These are phyloP conservation scores for Colaptes auratus DNA, from an alignment of 2,113 vertebrate genomes.

Conservation along the genomic window DNA sequence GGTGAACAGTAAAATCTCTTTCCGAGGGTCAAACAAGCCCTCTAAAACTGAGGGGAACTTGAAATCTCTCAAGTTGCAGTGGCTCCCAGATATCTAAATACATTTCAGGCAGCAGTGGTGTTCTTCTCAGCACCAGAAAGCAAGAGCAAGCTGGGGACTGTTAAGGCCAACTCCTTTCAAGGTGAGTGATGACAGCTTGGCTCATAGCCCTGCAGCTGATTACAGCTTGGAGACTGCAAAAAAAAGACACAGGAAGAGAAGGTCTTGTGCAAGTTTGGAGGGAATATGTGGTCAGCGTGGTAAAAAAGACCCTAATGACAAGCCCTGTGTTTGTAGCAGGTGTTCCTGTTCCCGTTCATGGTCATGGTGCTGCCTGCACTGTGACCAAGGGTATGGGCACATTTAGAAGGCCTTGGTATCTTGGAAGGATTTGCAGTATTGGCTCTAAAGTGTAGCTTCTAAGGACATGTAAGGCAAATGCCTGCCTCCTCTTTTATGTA, in stretches of 20 bases:
- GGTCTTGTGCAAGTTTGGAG: background rate
- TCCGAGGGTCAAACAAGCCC: background rate
- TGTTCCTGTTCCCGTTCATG: background rate
- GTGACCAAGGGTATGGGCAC: background rate
- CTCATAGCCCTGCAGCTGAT: background rate
- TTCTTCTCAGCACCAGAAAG: background rate
- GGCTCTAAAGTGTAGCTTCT: background rate
- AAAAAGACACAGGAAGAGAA: accelerated
- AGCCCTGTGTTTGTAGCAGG: background rate
- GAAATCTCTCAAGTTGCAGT: background rate
- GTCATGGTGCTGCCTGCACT: background rate
- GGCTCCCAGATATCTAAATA: background rate
- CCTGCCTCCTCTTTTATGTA: background rate
- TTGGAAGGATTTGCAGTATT: background rate
- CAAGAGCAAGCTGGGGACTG: background rate
- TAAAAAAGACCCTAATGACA: background rate
- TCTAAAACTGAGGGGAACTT: background rate
- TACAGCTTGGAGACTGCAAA: background rate
- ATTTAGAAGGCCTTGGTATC: background rate
- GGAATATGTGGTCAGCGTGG: background rate
- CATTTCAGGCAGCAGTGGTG: background rate
- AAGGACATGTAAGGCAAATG: background rate
- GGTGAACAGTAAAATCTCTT: background rate
- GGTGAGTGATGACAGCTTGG: background rate
- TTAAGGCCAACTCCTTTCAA: background rate